Conservation (phyloP, 2,797 vertebrate species). For the Nothura maculosa region DNA sequence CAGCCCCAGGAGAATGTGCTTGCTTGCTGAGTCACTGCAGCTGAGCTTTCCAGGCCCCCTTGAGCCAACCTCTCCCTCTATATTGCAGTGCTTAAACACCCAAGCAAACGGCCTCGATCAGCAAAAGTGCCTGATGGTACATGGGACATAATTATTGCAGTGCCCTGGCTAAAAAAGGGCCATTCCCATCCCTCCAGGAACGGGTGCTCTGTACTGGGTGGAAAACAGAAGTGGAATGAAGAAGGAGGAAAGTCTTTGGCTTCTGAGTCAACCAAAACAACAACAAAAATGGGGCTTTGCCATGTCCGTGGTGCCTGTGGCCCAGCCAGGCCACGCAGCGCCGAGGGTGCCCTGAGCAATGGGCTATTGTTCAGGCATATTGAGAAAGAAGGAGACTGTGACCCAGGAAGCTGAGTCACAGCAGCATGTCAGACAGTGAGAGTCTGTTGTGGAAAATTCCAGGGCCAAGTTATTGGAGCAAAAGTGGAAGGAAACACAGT, state of each 20-base stretch:
- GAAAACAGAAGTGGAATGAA: neutral
- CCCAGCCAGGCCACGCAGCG: neutral
- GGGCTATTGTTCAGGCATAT: slow-evolving; percentile 19
- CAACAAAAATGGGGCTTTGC: neutral
- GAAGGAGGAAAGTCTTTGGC: neutral
- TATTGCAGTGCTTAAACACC: neutral
- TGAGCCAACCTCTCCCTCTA: neutral
- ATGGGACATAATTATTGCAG: neutral
- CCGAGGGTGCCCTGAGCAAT: slow-evolving; percentile 27
- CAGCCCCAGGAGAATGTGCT: fast-evolving
- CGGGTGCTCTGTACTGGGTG: slow-evolving; percentile 17
- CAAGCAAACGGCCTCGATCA: neutral
- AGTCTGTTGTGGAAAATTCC: slow-evolving; percentile 70
- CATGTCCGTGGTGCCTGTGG: neutral
- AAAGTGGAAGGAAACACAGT: slow-evolving; percentile 69
- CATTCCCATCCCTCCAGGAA: neutral
- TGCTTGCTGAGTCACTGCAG: slow-evolving; percentile 33
- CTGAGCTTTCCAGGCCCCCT: neutral
- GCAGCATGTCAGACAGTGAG: slow-evolving; percentile 50
- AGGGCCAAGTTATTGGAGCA: slow-evolving; percentile 54
- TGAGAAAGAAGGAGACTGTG: slow-evolving; percentile 46
- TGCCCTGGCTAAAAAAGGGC: neutral
- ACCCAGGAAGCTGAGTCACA: slow-evolving; percentile 71
- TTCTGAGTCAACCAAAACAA: neutral
- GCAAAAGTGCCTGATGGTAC: neutral